Evolutionary conservation across 2,888 invertebrate species (phyloP), one percentile per base, ranked within the genome.

Genomic region (Macrosoma leucophasiata): DNA sequence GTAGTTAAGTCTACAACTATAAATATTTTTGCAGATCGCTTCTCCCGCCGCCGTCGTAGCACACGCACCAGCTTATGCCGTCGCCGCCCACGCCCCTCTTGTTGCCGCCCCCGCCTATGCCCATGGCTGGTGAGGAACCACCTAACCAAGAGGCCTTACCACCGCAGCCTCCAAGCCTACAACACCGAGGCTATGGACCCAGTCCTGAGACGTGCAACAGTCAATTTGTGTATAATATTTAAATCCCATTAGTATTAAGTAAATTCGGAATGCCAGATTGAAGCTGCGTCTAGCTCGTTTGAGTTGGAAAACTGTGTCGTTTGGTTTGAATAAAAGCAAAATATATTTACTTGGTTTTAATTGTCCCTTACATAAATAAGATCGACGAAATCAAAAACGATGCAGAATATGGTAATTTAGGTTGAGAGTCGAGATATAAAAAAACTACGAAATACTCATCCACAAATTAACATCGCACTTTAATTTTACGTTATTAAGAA

Each of bases 1-100:
- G n/a, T n/a, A n/a, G n/a, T n/a, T n/a, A n/a, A n/a, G n/a, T n/a
- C n/a, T n/a, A n/a, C n/a, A n/a, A n/a, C n/a, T n/a, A n/a, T n/a
- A n/a, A n/a, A n/a, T n/a, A n/a, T 21, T 15, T 21, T 53, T 51
- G 2, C 55, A 82, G 82, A 66, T 82, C 23, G 76, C 82, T 1
- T 61, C 76, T 13, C 81, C 82, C 7, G 66, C 64, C 10, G 61
- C 74, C 2, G 75, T 71, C 1, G 74, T 67, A 15, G 74, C 74
- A n/a, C 73, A 58, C 10, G 66, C 67, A 5, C 65, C 68, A 24
- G 7, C n/a, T n/a, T n/a, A n/a, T n/a, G n/a, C 62, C 43, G 55
- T 66, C 4, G 72, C 74, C 15, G 76, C 76, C 14, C 76, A 72
- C 41, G 71, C 64, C 9, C 65, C 66, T 6, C 47, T 67, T 11